These are phyloP conservation scores for Suricata suricatta DNA, from an alignment of 2,113 vertebrate species.

Conservation along the genomic window DNA sequence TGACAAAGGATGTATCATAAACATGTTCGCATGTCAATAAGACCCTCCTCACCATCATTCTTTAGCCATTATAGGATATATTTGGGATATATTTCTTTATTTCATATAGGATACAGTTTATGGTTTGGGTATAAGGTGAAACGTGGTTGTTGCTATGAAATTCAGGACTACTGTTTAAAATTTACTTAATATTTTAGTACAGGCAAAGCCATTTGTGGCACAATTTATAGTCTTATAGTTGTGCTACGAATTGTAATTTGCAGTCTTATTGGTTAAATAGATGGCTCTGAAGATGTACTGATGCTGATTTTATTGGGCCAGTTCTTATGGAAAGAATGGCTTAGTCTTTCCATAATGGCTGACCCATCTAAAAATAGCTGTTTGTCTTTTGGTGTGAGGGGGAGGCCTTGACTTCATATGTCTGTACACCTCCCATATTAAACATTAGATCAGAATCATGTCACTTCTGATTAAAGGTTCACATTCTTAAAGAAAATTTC, in stretches of 20 bases:
- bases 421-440: neutral
- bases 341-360: neutral
- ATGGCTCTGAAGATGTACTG: neutral
- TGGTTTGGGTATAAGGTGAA: neutral
- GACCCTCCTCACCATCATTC: neutral
- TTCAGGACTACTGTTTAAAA: neutral
- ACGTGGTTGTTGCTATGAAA: neutral
- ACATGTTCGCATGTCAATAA: neutral
- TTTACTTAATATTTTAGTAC: conserved; percentile 21
- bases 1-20: neutral
- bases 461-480: conserved; percentile 68
- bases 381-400: neutral
- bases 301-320: neutral
- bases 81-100: neutral
- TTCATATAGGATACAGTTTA: neutral
- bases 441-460: conserved; percentile 48
- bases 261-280: neutral
- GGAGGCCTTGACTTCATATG: neutral
- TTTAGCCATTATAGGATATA: neutral
- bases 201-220: neutral
- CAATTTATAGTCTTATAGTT: neutral
- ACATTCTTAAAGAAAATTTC: conserved; percentile 60
- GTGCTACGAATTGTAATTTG: neutral
- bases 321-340: neutral
- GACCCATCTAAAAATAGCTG: conserved; percentile 29